phyloP scores from a whole-genome alignment of 2,888 invertebrate species.

The Nomada ferruginata region DNA sequence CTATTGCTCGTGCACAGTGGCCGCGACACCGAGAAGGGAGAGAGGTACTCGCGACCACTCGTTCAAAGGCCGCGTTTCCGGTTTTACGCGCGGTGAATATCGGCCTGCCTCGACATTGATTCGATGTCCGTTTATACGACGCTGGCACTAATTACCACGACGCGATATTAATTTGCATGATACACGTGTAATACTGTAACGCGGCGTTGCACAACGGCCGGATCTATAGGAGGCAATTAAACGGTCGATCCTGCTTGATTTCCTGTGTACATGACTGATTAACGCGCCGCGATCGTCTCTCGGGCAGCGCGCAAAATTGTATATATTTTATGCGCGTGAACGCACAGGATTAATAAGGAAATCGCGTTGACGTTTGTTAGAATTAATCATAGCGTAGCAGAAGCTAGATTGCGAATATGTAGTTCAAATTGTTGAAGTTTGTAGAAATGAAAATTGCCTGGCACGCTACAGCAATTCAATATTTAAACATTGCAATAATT shows the following conservation, averaged over 20 bases:
- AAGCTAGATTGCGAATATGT: too few species aligned
- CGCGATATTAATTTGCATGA: conserved; percentile 39
- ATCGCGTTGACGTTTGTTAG: too few species aligned
- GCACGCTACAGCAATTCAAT: too few species aligned
- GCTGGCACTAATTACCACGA: conserved; percentile 25
- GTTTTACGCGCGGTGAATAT: conserved; percentile 21
- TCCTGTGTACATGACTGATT: conserved; percentile 24
- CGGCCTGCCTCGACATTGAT: conserved; percentile 17
- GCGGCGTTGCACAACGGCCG: background rate
- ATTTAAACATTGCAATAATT: too few species aligned
- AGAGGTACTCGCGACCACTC: background rate
- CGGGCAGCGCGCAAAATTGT: background rate
- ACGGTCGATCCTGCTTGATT: conserved; percentile 7
- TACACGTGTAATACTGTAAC: conserved; percentile 26
- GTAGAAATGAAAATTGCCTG: too few species aligned
- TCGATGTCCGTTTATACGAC: conserved; percentile 15
- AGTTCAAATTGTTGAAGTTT: too few species aligned
- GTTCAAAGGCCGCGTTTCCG: conserved; percentile 26
- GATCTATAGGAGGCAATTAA: conserved; percentile 20
- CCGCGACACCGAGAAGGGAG: background rate
- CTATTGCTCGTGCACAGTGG: conserved; percentile 43
- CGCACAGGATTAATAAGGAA: too few species aligned
- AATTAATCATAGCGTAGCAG: too few species aligned
- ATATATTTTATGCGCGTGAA: background rate
- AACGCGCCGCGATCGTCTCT: background rate